Conservation (phyloP, 2,797 vertebrate species). For the Astyanax mexicanus region DNA sequence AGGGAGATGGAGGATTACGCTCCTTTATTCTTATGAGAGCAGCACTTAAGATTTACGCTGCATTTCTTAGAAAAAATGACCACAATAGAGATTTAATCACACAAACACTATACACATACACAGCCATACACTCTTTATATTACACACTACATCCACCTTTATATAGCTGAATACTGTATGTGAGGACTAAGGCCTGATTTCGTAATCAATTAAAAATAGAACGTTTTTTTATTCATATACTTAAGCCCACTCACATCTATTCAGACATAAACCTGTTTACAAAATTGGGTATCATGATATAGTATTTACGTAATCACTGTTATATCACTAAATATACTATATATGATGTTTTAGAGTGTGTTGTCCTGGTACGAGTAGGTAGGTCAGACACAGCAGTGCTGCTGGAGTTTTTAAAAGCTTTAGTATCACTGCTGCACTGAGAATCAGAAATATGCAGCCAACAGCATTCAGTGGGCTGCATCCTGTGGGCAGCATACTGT, state of each 20-base stretch:
- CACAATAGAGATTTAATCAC: not conserved
- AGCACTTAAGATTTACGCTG: not conserved
- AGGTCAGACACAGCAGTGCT: no score
- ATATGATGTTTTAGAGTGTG: no score
- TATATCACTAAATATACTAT: no score
- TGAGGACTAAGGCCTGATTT: not conserved
- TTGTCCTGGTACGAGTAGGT: no score
- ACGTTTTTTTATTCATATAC: not conserved
- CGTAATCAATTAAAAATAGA: not conserved
- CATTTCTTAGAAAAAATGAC: conserved; percentile 4
- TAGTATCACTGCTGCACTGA: no score
- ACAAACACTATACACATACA: not conserved
- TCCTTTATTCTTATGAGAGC: conserved; percentile 8
- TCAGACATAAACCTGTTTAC: not conserved
- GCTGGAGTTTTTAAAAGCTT: no score
- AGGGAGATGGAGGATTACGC: conserved; percentile 8
- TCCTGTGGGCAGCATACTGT: no score
- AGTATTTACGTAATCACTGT: no score
- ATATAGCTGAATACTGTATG: not conserved
- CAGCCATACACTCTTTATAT: no score
- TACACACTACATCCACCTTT: no score
- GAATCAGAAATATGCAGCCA: no score
- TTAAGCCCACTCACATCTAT: not conserved
- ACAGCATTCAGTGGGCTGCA: no score
- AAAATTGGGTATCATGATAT: not conserved